Evolutionary conservation across 2,888 invertebrate genomes (phyloP).

Genomic region (Psococerastis gibbosa): DNA sequence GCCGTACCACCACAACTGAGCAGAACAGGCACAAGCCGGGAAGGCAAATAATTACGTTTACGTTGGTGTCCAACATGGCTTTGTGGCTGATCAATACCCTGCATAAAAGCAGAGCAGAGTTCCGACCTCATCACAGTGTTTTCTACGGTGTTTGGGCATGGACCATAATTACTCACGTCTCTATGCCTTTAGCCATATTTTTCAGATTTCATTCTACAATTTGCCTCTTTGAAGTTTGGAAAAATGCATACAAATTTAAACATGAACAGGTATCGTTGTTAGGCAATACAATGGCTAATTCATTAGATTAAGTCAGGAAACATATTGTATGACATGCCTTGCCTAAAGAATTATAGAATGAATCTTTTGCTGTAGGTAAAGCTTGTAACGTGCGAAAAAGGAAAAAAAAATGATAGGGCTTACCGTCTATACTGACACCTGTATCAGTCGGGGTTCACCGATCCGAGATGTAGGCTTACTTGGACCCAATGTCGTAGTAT

Average conservation of each 20-base stretch:
- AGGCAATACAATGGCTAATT: too few species aligned
- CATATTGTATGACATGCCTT: too few species aligned
- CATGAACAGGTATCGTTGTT: too few species aligned
- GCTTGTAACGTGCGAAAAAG: too few species aligned
- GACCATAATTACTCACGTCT: constrained; percentile 78
- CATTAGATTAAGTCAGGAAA: too few species aligned
- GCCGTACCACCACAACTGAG: constrained; percentile 22
- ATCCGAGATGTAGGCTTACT: too few species aligned
- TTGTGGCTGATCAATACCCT: constrained; percentile 38
- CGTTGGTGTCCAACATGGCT: constrained; percentile 24
- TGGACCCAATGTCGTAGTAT: too few species aligned
- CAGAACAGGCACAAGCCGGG: constrained; percentile 26
- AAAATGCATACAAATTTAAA: constrained; percentile 64
- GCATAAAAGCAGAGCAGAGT: constrained; percentile 65
- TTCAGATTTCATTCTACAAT: constrained; percentile 84
- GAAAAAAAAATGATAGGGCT: too few species aligned
- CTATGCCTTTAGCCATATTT: constrained; percentile 76
- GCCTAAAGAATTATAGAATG: too few species aligned
- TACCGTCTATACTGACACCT: too few species aligned
- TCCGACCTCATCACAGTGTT: constrained; percentile 57
- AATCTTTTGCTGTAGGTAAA: too few species aligned
- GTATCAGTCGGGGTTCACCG: too few species aligned
- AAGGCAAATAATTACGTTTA: constrained; percentile 28
- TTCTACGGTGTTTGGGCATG: constrained; percentile 80
- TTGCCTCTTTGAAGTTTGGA: constrained; percentile 85